phyloP scores from a whole-genome alignment of 1,140 invertebrate genomes.

The Nixonia krombeini region DNA sequence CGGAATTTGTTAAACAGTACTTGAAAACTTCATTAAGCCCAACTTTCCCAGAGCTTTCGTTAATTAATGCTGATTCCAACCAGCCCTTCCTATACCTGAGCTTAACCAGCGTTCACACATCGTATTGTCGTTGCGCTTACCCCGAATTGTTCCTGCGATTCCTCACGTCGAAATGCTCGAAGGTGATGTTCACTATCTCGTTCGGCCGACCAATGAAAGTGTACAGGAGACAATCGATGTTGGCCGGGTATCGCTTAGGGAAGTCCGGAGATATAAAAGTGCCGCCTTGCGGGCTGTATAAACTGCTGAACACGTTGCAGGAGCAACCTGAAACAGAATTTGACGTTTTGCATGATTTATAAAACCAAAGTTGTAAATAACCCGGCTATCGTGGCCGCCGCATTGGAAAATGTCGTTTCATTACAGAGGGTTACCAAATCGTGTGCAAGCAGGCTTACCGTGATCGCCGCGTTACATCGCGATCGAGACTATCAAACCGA shows the following conservation, averaged over 20 bases:
- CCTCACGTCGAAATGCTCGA: constrained; percentile 80
- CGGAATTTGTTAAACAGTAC: constrained; percentile 16
- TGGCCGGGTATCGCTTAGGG: constrained; percentile 81
- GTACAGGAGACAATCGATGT: constrained; percentile 88
- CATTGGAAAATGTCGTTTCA: constrained; percentile 16
- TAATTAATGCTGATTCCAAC: constrained; percentile 9
- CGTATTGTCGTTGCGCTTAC: constrained; percentile 75
- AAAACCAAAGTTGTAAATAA: constrained; percentile 19
- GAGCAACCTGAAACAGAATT: constrained; percentile 79
- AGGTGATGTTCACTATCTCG: constrained; percentile 86
- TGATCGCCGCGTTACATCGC: background rate
- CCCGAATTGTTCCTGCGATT: constrained; percentile 75
- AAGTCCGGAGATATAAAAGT: constrained; percentile 88
- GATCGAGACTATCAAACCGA: background rate
- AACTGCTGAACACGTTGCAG: constrained; percentile 85
- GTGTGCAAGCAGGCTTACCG: too few relatives aligned
- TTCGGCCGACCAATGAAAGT: constrained; percentile 83
- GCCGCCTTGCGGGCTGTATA: constrained; percentile 83
- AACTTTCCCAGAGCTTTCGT: background rate
- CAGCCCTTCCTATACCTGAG: too few relatives aligned
- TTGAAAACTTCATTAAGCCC: background rate
- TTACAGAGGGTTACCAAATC: constrained; percentile 24
- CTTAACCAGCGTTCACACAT: too few relatives aligned
- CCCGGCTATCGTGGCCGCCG: constrained; percentile 7
- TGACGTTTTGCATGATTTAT: constrained; percentile 17